Conservation (phyloP, 2,113 vertebrate genomes). For the Laticauda laticaudata region DNA sequence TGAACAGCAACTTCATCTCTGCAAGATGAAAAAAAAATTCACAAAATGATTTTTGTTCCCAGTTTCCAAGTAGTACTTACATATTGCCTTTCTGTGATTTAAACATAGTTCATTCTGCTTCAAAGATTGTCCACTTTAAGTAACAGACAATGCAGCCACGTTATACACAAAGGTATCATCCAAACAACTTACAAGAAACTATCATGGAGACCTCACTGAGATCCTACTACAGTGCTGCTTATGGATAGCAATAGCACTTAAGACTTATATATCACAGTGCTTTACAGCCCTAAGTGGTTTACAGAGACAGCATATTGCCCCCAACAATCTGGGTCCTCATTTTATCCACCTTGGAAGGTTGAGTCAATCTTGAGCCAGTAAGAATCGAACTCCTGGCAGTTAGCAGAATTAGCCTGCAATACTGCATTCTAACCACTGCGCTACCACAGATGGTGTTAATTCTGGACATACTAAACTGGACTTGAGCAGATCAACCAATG, state of each 20-base stretch:
- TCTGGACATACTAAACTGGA: background rate
- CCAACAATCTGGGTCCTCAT: too few relatives aligned
- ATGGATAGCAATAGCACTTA: too few relatives aligned
- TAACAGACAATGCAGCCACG: background rate
- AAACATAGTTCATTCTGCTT: background rate
- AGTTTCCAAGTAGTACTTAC: background rate
- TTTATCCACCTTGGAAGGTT: too few relatives aligned
- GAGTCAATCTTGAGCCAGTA: too few relatives aligned
- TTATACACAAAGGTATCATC: background rate
- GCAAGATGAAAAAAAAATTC: too few relatives aligned
- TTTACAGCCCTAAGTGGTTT: too few relatives aligned
- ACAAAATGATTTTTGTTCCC: background rate
- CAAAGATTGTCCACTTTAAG: background rate
- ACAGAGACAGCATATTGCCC: too few relatives aligned
- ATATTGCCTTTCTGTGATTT: background rate
- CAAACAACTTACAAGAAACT: background rate
- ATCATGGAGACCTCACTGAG: background rate
- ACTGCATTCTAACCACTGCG: too few relatives aligned
- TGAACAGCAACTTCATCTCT: background rate
- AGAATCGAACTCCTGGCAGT: too few relatives aligned
- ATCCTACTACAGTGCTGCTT: background rate
- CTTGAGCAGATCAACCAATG: background rate
- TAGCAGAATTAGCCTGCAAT: too few relatives aligned
- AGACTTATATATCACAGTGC: too few relatives aligned
- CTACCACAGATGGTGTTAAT: background rate